Evolutionary conservation across 2,797 vertebrate species (phyloP), one percentile per base, ranked within the genome.

Genomic region (Gymnodraco acuticeps): DNA sequence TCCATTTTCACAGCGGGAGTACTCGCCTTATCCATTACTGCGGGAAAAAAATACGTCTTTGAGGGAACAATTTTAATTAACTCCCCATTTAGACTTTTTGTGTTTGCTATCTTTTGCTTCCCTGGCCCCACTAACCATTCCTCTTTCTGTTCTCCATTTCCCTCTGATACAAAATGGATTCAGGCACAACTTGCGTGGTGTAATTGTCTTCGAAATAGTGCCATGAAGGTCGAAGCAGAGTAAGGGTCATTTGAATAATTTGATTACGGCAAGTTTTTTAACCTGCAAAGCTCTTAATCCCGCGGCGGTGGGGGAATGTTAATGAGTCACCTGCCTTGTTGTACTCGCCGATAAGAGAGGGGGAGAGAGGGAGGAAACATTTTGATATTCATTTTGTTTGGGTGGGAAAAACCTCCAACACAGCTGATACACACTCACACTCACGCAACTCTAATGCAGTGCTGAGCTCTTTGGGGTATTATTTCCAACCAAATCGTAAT

Each of bases 241-340:
- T 74, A 64, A 75, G 86, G 91, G 90, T 93, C 89, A 88, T 89
- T 88, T 83, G 77, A 90, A 90, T 90, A 91, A 93, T 93, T 93
- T 91, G 86, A 94, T 94, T 92, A 93, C 61, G 75, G 70, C 55
- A 64, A 50, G 0, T 84, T 88, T 91, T 88, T 87, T 86, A 80
- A 92, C 88, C 87, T 83, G 84, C 82, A 87, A 88, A 92, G 87
- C 89, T 90, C 80, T 89, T 94, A 91, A 93, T 94, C 92, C 85
- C 10, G 54, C 10, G 47, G 70, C 20, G 54, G 56, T 17, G 45
- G 2, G 74, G 69, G 87, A 93, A 91, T 92, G 82, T 78, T 92
- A 92, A 92, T 90, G 75, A 91, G 88, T 91, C 89, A 89, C 85
- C 91, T 89, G 80, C 71, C 73, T 82, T 70, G 83, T 85, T 86